These are phyloP conservation scores for Gopherus flavomarginatus DNA, from an alignment of 2,113 vertebrate species.

Conservation along the genomic window DNA sequence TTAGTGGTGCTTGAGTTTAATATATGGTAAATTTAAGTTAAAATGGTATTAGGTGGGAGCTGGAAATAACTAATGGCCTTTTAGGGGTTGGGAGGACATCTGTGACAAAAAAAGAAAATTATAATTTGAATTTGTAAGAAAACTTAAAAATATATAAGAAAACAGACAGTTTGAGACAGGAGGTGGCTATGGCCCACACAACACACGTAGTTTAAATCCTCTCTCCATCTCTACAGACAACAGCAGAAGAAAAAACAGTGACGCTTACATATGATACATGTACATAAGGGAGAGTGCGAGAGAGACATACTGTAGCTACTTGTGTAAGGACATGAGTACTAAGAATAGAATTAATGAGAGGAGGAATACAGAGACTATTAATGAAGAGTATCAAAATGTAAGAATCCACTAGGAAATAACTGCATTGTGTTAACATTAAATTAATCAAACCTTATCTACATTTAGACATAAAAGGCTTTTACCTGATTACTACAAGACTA, in stretches of 20 bases:
- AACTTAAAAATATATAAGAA: background rate
- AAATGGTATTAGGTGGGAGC: background rate
- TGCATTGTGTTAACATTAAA: conserved; percentile 60
- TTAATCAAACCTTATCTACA: conserved; percentile 55
- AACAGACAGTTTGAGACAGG: background rate
- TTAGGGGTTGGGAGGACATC: background rate
- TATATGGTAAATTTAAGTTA: background rate
- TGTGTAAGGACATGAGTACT: conserved; percentile 42
- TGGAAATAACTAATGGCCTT: background rate
- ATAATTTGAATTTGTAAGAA: background rate
- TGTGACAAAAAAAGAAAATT: background rate
- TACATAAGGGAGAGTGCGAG: background rate
- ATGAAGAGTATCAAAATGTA: conserved; percentile 70
- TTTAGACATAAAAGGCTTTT: conserved; percentile 26
- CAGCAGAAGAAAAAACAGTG: background rate
- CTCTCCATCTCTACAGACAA: background rate
- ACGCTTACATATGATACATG: background rate
- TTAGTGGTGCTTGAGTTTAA: background rate
- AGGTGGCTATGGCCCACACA: background rate
- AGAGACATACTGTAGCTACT: background rate
- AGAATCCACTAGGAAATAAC: conserved; percentile 70
- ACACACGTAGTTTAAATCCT: background rate
- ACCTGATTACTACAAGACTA: conserved; percentile 45
- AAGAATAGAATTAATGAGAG: conserved; percentile 72
- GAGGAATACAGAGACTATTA: conserved; percentile 67